Base-by-base conservation (phyloP, 2,888 invertebrate genomes). In the Ommatoiulus sabulosus region DNA sequence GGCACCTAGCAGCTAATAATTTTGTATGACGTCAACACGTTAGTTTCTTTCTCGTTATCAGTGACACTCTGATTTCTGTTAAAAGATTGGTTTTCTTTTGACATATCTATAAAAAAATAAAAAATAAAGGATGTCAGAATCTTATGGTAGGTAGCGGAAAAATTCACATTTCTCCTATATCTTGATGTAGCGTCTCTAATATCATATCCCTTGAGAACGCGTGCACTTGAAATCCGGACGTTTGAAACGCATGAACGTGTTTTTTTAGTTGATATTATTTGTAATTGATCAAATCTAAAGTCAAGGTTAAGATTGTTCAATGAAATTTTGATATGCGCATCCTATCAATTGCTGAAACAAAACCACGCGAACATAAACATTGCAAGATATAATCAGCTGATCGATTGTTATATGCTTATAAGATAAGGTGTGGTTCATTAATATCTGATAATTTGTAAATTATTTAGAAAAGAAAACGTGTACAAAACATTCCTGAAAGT, bases 91-190 rank as follows among this genome's bases (percentile, higher is more conserved):
- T 15, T 57, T 12, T 57, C 52, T 57, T 57, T 57, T 57, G 52
- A 57, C 52, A 57, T 15, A 57, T 57, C 15, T 57, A 3, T 6
- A 12, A 57, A 57, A 57, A 57, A 57, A 57, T 57, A 57, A 57
- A n/a, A n/a, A 57, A 57, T 57, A 57, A 57, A 57, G 52, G 52
- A 57, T 57, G 52, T 57, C 52, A 57, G 52, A 57, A 15, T 57
- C 52, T 57, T 57, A 57, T 57, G 52, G 52, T 57, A 57, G 52
- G 52, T 57, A 57, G 52, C 15, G 10, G 52, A 57, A 57, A n/a
- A 15, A 57, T 12, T 57, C 15, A 15, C 52, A 15, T 46, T 46
- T 7, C 5, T 46, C 5, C 8, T 46, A 7, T 8, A 46, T 57
- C 7, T 57, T 6, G 52, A 57, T 15, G 7, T 15, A 57, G 7